These are phyloP conservation scores for Thunnus albacares DNA, from an alignment of 2,797 vertebrate species.

Conservation along the genomic window DNA sequence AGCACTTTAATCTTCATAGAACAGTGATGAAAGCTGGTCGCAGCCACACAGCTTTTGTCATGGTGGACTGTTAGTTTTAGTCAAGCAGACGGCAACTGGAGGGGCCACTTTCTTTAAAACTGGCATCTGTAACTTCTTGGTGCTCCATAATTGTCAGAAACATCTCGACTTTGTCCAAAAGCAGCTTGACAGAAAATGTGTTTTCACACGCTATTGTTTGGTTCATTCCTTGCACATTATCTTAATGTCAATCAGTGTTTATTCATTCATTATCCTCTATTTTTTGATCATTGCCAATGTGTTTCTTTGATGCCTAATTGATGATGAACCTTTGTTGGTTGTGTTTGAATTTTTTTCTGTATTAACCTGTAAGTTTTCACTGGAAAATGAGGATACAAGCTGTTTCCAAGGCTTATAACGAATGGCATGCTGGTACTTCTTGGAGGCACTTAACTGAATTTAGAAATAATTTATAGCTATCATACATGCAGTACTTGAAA, in stretches of 20 bases:
- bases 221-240: slow-evolving; percentile 57
- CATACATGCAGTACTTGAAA: slow-evolving; percentile 56
- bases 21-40: slow-evolving; percentile 37
- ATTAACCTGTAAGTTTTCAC: slow-evolving; percentile 44
- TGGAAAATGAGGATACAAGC: slow-evolving; percentile 42
- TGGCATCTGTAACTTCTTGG: slow-evolving; percentile 16
- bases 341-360: neutral
- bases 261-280: slow-evolving; percentile 4
- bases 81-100: slow-evolving; percentile 55
- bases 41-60: slow-evolving; percentile 40
- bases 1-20: slow-evolving; percentile 78
- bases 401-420: slow-evolving; percentile 19
- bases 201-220: slow-evolving; percentile 42
- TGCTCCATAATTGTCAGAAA: slow-evolving; percentile 40
- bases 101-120: slow-evolving; percentile 46
- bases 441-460: slow-evolving; percentile 35
- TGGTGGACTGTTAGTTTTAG: slow-evolving; percentile 54
- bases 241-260: slow-evolving; percentile 34
- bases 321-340: slow-evolving; percentile 10
- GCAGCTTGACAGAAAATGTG: slow-evolving; percentile 35
- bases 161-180: slow-evolving; percentile 21
- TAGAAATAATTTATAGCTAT: slow-evolving; percentile 36
- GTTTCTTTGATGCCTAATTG: slow-evolving; percentile 35
- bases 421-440: slow-evolving; percentile 35
- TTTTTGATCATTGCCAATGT: slow-evolving; percentile 1